These are phyloP conservation scores for Drosophila pruinosa DNA, from an alignment of 1,140 invertebrate genomes.

Conservation along the genomic window DNA sequence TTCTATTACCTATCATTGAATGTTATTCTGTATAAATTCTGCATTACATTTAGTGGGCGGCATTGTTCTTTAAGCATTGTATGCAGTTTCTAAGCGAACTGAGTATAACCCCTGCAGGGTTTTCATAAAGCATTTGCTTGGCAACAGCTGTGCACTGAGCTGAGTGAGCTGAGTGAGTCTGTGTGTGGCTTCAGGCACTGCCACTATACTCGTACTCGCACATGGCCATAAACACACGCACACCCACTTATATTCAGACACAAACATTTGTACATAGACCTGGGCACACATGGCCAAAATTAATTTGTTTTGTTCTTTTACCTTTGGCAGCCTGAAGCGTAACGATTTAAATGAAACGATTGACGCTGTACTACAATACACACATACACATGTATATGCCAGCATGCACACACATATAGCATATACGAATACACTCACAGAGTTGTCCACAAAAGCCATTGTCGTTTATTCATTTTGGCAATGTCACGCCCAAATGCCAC, in stretches of 20 bases:
- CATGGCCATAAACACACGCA: conserved; percentile 32
- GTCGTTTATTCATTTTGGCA: conserved; percentile 65
- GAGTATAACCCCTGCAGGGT: conserved; percentile 30
- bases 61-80: not conserved
- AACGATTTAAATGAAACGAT: conserved; percentile 58
- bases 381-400: not conserved
- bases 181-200: conserved; percentile 30
- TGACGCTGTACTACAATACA: conserved; percentile 52
- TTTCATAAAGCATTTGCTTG: conserved; percentile 37
- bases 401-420: not conserved
- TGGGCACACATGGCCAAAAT: conserved; percentile 55
- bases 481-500: conserved; percentile 26
- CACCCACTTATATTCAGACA: conserved; percentile 15
- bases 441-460: conserved; percentile 63
- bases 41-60: not conserved
- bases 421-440: conserved; percentile 21
- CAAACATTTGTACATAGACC: conserved; percentile 6
- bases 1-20: too few relatives aligned
- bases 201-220: conserved; percentile 1
- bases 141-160: conserved; percentile 20
- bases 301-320: conserved; percentile 77
- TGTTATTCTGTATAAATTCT: not conserved
- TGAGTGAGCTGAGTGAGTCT: not conserved
- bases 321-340: conserved; percentile 48
- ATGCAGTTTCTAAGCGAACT: not conserved